Base-by-base conservation (phyloP, 2,113 vertebrate genomes). In the Galbula dea region DNA sequence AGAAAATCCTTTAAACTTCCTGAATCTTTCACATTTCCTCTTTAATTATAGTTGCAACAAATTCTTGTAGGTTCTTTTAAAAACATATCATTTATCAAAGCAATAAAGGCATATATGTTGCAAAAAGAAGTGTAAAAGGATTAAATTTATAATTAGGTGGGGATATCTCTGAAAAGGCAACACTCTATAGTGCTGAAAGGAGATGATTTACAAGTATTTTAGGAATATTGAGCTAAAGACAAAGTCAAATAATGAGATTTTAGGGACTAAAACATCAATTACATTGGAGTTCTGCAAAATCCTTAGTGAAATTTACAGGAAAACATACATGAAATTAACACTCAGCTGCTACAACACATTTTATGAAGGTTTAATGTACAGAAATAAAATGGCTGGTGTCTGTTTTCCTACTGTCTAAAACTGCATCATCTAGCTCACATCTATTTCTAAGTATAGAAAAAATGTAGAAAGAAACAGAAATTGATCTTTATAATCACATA, bases 101-200 rank as follows among this genome's bases (percentile, higher is more conserved):
- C 23, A 95, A 88, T 87, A 88, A 86, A 89, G 26, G 15, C 27
- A 89, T 45, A 41, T 71, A 84, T 49, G 89, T 83, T 90, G 19
- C 46, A 86, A 46, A 73, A 69, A 73, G 11, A 71, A 77, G 57
- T 27, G 3, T 21, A 55, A 37, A 61, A 11, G n/a, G 21, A 86
- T 84, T 95, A 92, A 58, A 79, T 84, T 89, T 52, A 59, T 86
- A 83, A 92, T 92, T 86, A 89, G 12, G 19, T 63, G 20, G 34
- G 76, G 13, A 75, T 61, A 67, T 73, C 62, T 85, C 51, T 22
- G 19, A 76, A 79, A 75, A 9, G 7, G 73, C 10, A 83, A n/a
- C 8, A 12, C 13, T 67, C 13, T 12, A 34, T 11, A 67, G 7
- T 12, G 13, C 29, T 86, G 27, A 88, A 90, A 72, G 17, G 32